Conservation (phyloP, 2,888 invertebrate genomes). For the Caradrina clavipalpis region DNA sequence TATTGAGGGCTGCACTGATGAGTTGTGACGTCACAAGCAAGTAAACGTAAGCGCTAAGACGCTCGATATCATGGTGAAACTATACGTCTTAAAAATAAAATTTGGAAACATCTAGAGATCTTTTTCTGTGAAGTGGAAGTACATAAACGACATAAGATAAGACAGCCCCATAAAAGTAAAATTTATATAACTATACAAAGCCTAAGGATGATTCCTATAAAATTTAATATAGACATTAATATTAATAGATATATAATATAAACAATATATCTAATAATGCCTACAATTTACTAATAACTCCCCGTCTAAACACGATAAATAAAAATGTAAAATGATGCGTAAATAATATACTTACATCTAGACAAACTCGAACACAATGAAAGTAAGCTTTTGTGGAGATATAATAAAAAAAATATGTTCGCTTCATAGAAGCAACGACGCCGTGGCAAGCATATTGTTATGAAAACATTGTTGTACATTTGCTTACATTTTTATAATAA, state of each 20-base stretch:
- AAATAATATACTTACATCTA: conserved; percentile 69
- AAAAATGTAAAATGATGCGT: conserved; percentile 70
- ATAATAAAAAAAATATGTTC: conserved; percentile 59
- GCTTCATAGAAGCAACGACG: conserved; percentile 87
- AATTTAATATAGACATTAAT: conserved; percentile 74
- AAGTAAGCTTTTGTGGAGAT: conserved; percentile 54
- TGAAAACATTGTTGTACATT: conserved; percentile 79
- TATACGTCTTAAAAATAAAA: conserved; percentile 74
- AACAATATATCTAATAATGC: conserved; percentile 78
- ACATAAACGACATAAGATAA: conserved; percentile 69
- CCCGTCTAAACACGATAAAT: conserved; percentile 77
- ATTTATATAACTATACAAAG: conserved; percentile 77
- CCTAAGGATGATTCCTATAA: conserved; percentile 72
- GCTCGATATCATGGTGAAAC: conserved; percentile 67
- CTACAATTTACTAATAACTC: conserved; percentile 80
- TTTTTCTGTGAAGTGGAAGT: conserved; percentile 78
- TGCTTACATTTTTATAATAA: conserved; percentile 75
- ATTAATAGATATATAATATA: conserved; percentile 74
- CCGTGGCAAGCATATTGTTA: conserved; percentile 79
- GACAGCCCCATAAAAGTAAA: conserved; percentile 66
- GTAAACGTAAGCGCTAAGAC: conserved; percentile 62
- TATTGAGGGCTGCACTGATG: conserved; percentile 23
- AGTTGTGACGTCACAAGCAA: conserved; percentile 58
- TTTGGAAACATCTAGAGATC: conserved; percentile 84
- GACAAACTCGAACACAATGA: conserved; percentile 56